Percentiles rank a stretch among this genome's conserved stretches.
phyloP scores from a whole-genome alignment of 2,888 invertebrate genomes.

The Saturnia japonica region DNA sequence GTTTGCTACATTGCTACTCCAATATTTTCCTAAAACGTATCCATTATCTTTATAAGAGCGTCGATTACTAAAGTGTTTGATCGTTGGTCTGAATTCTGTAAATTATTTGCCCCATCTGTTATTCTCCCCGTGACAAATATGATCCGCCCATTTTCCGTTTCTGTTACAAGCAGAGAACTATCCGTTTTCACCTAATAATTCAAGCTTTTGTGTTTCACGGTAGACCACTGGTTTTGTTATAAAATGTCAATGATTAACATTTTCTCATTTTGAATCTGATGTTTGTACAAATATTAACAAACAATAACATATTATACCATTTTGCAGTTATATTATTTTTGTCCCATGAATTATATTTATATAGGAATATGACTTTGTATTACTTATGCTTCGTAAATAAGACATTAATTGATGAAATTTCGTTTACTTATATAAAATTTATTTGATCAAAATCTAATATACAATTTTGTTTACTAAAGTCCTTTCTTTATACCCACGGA shows the following conservation, averaged over 20 bases:
- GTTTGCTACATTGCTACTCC: too few relatives aligned
- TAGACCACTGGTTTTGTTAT: background rate
- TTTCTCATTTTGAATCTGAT: background rate
- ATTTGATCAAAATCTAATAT: too few relatives aligned
- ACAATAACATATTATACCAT: background rate
- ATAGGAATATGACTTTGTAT: background rate
- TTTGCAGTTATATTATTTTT: background rate
- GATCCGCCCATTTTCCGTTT: slow-evolving; percentile 20
- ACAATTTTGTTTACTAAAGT: too few relatives aligned
- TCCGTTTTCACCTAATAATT: slow-evolving; percentile 12
- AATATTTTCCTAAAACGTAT: slow-evolving; percentile 5
- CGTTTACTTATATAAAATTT: too few relatives aligned
- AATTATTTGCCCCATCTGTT: slow-evolving; percentile 21
- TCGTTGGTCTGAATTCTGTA: slow-evolving; percentile 17
- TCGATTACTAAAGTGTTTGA: slow-evolving; percentile 24
- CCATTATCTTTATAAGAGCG: slow-evolving; percentile 24
- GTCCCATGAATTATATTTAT: background rate
- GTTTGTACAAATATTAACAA: background rate
- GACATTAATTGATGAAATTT: too few relatives aligned
- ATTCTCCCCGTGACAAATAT: slow-evolving; percentile 22
- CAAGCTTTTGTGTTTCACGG: slow-evolving; percentile 5
- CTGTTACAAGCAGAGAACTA: slow-evolving; percentile 17
- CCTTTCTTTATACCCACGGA: too few relatives aligned
- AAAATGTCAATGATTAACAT: background rate
- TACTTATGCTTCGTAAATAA: too few relatives aligned